Evolutionary conservation across 2,888 invertebrate genomes (phyloP), one percentile per base, ranked within the genome.

Genomic region (Erannis defoliaria): DNA sequence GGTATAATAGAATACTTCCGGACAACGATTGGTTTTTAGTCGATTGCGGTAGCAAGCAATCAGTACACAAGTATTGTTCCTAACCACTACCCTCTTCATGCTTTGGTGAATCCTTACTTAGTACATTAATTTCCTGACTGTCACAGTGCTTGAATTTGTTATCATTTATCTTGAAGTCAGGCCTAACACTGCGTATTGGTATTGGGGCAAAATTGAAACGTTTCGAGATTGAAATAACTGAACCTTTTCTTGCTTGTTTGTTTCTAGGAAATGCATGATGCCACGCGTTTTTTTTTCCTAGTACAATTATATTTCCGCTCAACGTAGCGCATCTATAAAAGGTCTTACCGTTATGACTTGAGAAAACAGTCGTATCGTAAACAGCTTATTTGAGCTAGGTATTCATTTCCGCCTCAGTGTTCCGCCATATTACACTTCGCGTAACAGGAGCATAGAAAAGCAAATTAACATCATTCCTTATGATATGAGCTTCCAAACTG

Each of bases 11-110:
- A 5, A 5, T 43, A 10, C 31, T 33, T 46, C 31, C 46, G 46
- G 46, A 8, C 23, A 19, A 19, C 45, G 33, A 26, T 42, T 42
- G 5, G 9, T 45, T 46, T 46, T 46, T 46, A 31, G 18, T 6
- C 12, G 31, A 2, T 14, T 26, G 3, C 43, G 16, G 29, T 31
- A 18, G 16, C 10, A 18, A 16, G n/a, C 46, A 19, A 31, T 19
- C 16, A 4, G 26, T 26, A 26, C 26, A 12, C 31, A 33, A 12
- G 19, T 5, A 31, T 46, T 46, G 46, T 46, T 31, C 18, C n/a
- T 14, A 26, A 26, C 43, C 4, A 23, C 19, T 23, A 21, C 14
- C 18, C 29, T 46, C 19, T 46, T 46, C 18, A 46, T 19, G 46
- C 10, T 31, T 46, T 46, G 46, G 18, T 31, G 46, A 18, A 16